Base-by-base conservation (phyloP, 2,888 invertebrate species). In the Epicampocera succincta region DNA sequence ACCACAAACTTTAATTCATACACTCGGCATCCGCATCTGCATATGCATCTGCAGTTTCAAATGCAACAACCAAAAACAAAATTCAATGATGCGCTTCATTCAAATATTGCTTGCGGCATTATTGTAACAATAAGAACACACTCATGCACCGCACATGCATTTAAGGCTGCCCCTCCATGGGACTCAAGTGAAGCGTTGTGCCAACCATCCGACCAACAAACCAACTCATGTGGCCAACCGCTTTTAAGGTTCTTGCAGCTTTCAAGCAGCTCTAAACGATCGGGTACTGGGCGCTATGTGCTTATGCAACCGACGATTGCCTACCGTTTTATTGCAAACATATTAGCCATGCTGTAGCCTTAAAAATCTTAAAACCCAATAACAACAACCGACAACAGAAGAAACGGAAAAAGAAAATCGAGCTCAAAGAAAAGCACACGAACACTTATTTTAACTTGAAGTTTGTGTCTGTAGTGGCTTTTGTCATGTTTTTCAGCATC, bases 301-400 rank as follows among this genome's bases (percentile, higher is more conserved):
- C 60, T 65, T 82, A 81, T 83, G 79, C 80, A 80, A 74, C 84
- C 77, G 83, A 83, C 77, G 80, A 78, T 84, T 84, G 85, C 86
- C 87, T 87, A 87, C 87, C 86, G 86, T 87, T 87, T 87, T 86
- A 86, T 87, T 86, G 86, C 84, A 82, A 87, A 86, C 87, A 85
- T 86, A 87, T 87, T 87, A 87, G 86, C 85, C 85, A 87, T 85
- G 86, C 83, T 83, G 75, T 63, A 61, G 65, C 81, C 80, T 72
- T 54, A 66, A 77, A 50, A 61, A 69, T 69, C 79, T 56, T 61
- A 65, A 75, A 84, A 75, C n/a, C n/a, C n/a, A n/a, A n/a, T n/a
- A n/a, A 60, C 33, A 42, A 25, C 17, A 52, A 40, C n/a, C n/a
- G n/a, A n/a, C n/a, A 38, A 1, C 21, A 25, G 21, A 21, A 25